Evolutionary conservation across 2,888 invertebrate genomes (phyloP).

Genomic region (Lasioglossum calceatum): DNA sequence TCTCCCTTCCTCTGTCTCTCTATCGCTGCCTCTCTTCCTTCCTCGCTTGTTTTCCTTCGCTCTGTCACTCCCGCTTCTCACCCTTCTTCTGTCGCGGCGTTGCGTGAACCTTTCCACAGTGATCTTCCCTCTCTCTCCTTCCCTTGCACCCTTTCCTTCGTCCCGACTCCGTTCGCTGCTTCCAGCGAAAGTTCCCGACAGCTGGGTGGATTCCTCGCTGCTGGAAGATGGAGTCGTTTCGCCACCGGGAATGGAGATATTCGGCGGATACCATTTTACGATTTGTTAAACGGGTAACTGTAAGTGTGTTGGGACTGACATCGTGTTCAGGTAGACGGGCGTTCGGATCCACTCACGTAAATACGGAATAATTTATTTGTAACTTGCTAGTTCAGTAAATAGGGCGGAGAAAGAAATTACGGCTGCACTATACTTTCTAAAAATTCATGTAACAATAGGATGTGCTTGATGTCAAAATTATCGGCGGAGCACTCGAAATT

Average conservation of each 20-base stretch:
- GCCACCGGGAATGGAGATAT: slow-evolving; percentile 42
- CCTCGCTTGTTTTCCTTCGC: slow-evolving; percentile 41
- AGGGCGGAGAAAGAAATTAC: neutral
- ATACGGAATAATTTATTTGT: too few species aligned
- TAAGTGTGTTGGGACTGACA: neutral
- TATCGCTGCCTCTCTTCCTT: neutral
- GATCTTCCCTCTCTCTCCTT: neutral
- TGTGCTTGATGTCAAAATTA: neutral
- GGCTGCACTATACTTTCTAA: neutral
- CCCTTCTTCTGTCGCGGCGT: slow-evolving; percentile 24
- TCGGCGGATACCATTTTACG: slow-evolving; percentile 16
- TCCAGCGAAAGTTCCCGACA: slow-evolving; percentile 60
- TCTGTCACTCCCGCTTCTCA: slow-evolving; percentile 17
- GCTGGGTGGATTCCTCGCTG: slow-evolving; percentile 59
- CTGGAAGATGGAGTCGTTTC: slow-evolving; percentile 68
- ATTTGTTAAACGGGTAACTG: neutral
- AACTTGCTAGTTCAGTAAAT: neutral
- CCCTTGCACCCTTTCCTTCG: slow-evolving; percentile 37
- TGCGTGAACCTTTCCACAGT: slow-evolving; percentile 25
- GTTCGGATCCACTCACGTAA: neutral
- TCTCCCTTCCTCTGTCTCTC: neutral
- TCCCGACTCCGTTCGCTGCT: slow-evolving; percentile 21
- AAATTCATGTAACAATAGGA: neutral
- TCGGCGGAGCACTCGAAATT: neutral
- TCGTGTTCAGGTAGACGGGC: neutral